Conservation (phyloP, 1,140 invertebrate species). For the Drosophila oshimai region DNA sequence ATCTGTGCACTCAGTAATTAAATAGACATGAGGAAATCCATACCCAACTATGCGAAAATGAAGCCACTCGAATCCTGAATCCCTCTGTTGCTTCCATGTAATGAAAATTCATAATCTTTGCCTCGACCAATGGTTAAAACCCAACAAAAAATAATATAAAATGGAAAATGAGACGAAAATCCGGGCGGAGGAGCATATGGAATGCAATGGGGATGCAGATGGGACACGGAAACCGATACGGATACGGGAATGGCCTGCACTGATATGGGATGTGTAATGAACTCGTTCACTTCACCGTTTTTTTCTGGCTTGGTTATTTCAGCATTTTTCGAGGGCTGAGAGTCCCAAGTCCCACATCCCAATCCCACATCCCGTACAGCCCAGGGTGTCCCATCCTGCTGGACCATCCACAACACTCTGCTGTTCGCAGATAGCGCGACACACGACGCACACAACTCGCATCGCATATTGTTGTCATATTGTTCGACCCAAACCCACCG, state of each 20-base stretch:
- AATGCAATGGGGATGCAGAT: slow-evolving; percentile 12
- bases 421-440: slow-evolving; percentile 43
- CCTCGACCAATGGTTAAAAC: slow-evolving; percentile 13
- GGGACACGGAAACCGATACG: slow-evolving; percentile 5
- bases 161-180: slow-evolving; percentile 31
- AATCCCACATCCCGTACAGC: background rate
- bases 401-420: background rate
- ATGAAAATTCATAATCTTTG: slow-evolving; percentile 74
- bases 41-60: slow-evolving; percentile 15
- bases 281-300: slow-evolving; percentile 35
- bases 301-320: slow-evolving; percentile 44
- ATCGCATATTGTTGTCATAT: slow-evolving; percentile 62
- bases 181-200: slow-evolving; percentile 40
- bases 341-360: slow-evolving; percentile 1
- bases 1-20: slow-evolving; percentile 9
- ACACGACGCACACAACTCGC: slow-evolving; percentile 14
- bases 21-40: slow-evolving; percentile 14
- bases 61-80: slow-evolving; percentile 20
- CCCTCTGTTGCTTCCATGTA: slow-evolving; percentile 40
- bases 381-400: background rate
- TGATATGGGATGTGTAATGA: slow-evolving; percentile 70
- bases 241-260: slow-evolving; percentile 12
- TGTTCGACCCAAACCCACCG: slow-evolving; percentile 32
- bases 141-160: background rate
- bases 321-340: slow-evolving; percentile 45